These are phyloP conservation scores for Spinibarbus caldwelli DNA, from an alignment of 2,797 vertebrate genomes.

Conservation along the genomic window DNA sequence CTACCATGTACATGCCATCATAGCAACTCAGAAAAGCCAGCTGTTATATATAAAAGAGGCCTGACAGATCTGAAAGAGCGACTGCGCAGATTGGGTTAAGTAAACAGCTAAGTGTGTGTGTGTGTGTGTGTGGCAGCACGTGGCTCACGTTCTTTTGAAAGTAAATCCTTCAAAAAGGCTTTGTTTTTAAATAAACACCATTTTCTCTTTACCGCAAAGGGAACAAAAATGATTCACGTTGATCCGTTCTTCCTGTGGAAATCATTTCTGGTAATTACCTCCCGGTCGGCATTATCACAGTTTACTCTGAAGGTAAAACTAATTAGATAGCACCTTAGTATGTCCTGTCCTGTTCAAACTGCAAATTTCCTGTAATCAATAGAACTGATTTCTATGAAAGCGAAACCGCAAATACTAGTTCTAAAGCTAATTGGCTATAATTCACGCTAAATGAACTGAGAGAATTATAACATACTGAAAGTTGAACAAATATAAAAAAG, in stretches of 20 bases:
- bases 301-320: slow-evolving; percentile 2
- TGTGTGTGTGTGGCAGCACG: slow-evolving; percentile 52
- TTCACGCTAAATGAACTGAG: background rate
- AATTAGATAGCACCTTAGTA: slow-evolving; percentile 6
- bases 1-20: slow-evolving; percentile 60
- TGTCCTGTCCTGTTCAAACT: slow-evolving; percentile 9
- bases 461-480: background rate
- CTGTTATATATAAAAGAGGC: slow-evolving; percentile 57
- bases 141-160: slow-evolving; percentile 51
- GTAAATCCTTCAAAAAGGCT: slow-evolving; percentile 21
- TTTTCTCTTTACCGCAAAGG: background rate
- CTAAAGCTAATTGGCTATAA: background rate
- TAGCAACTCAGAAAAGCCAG: slow-evolving; percentile 67
- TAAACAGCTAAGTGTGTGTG: slow-evolving; percentile 51
- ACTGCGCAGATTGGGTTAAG: slow-evolving; percentile 27
- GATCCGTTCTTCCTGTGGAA: slow-evolving; percentile 10
- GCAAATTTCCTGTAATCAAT: slow-evolving; percentile 17
- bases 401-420: background rate
- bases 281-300: background rate
- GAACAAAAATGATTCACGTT: slow-evolving; percentile 40
- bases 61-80: slow-evolving; percentile 45
- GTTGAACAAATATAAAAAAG: background rate
- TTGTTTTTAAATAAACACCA: slow-evolving; percentile 28
- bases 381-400: slow-evolving; percentile 6
- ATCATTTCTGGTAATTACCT: slow-evolving; percentile 46